Conservation (phyloP, 2,888 invertebrate species). For the Auanema freiburgensis region DNA sequence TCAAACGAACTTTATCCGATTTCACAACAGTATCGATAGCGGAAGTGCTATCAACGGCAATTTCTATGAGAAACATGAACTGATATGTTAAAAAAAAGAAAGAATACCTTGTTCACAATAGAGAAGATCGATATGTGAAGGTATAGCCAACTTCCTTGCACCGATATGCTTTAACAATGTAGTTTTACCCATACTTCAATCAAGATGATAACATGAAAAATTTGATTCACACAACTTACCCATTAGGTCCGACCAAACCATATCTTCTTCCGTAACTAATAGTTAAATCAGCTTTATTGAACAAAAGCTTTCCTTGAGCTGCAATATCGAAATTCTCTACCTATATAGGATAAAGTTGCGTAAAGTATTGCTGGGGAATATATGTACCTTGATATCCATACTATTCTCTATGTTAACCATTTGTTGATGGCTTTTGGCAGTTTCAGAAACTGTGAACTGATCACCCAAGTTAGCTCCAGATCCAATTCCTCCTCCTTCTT, state of each 20-base stretch:
- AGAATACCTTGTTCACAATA: constrained; percentile 81
- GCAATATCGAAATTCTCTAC: constrained; percentile 93
- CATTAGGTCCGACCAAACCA: constrained; percentile 97
- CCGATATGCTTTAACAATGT: constrained; percentile 91
- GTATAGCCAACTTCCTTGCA: constrained; percentile 85
- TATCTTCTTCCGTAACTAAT: constrained; percentile 92
- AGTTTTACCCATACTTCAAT: constrained; percentile 88
- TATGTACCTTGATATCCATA: constrained; percentile 86
- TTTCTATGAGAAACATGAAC: constrained; percentile 74
- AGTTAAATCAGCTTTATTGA: constrained; percentile 88
- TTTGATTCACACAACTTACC: constrained; percentile 69
- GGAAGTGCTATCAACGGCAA: constrained; percentile 91
- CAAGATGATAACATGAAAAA: constrained; percentile 3
- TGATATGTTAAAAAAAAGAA: background rate
- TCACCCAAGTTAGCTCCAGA: constrained; percentile 75
- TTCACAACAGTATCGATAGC: constrained; percentile 91
- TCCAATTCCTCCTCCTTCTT: constrained; percentile 59
- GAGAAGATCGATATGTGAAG: constrained; percentile 90
- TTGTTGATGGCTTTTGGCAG: constrained; percentile 70
- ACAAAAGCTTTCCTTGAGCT: constrained; percentile 93
- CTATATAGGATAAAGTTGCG: constrained; percentile 50
- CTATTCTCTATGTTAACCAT: constrained; percentile 81
- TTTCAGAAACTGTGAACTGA: constrained; percentile 91
- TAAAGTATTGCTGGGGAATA: background rate
- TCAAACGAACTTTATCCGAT: constrained; percentile 85